Base-by-base conservation (phyloP, 2,113 vertebrate genomes). In the Arothron firmamentum region DNA sequence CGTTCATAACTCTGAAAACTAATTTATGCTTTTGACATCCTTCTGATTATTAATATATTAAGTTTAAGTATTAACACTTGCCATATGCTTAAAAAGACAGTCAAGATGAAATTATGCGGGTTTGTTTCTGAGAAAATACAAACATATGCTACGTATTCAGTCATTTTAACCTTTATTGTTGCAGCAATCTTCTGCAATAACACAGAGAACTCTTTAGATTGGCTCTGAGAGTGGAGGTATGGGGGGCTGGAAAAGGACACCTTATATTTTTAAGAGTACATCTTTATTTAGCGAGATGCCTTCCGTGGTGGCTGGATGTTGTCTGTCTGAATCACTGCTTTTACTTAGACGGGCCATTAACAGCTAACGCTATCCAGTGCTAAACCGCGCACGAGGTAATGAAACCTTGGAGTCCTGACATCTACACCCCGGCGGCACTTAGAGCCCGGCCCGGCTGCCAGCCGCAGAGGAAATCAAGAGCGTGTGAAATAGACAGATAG, bases 331-430 rank as follows among this genome's bases (percentile, higher is more conserved):
- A 81, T 88, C 79, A 74, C 80, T 71, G 59, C 56, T 81, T 86
- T 84, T 86, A 87, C 82, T 81, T 63, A 57, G 74, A 77, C 54
- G 69, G 63, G 76, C 61, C 83, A 72, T 88, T 85, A 90, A 86
- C 77, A 84, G 79, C 74, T 87, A 86, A 85, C 67, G 74, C 67
- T 80, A 80, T 84, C 78, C 75, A 31, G 78, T 57, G 78, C 76
- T 85, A 84, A 85, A 81, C 78, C 59, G 63, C 54, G 49, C 52
- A 3, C 58, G 62, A 71, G 72, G 74, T 80, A 81, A 87, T 85
- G 82, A 87, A 79, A 81, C 77, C 72, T 57, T 6, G 25, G 66
- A 71, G 65, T 66, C 54, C 34, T 41, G 64, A 65, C 81, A 78
- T 77, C 79, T 61, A 60, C 52, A 64, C 74, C 69, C 72, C 75